Percentiles rank a stretch among this genome's conserved stretches.
Evolutionary conservation across 2,797 vertebrate species (phyloP).

Genomic region (Bovichtus diacanthus): DNA sequence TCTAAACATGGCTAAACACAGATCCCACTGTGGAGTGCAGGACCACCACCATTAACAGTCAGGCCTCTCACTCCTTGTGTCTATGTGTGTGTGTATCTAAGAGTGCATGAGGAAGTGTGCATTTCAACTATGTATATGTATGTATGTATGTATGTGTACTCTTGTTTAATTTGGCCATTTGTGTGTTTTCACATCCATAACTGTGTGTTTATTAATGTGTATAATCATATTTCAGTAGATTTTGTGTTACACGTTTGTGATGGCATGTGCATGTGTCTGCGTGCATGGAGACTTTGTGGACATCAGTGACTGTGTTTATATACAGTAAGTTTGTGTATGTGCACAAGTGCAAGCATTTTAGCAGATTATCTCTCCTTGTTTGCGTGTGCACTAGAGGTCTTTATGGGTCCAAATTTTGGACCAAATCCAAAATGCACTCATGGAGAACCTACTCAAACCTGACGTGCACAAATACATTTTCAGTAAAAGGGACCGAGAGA

Average conservation of each 20-base stretch:
- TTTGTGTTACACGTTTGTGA: not conserved
- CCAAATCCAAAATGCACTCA: not conserved
- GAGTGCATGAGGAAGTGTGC: slow-evolving; percentile 35
- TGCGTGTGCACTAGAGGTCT: not conserved
- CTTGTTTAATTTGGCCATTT: slow-evolving; percentile 33
- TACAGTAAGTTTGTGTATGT: not conserved
- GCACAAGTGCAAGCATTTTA: not conserved
- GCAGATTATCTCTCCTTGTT: not conserved
- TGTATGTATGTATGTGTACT: slow-evolving; percentile 14
- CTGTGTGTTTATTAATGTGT: slow-evolving; percentile 16
- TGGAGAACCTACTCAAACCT: not conserved
- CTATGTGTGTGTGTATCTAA: slow-evolving; percentile 11
- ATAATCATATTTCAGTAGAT: slow-evolving; percentile 8
- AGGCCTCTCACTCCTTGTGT: slow-evolving; percentile 51
- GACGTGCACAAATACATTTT: not conserved
- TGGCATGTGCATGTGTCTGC: not conserved
- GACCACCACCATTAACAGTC: slow-evolving; percentile 77
- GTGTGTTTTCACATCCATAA: slow-evolving; percentile 22
- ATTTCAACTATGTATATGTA: slow-evolving; percentile 9
- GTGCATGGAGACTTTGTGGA: not conserved
- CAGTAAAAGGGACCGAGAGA: not conserved
- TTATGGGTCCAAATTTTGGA: not conserved
- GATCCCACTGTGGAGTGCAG: slow-evolving; percentile 81
- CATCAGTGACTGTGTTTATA: not conserved
- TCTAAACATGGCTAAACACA: slow-evolving; percentile 84